Evolutionary conservation across 35 echinoderm and acorn worm species (phyloP), one percentile per base, ranked within the genome.

Genomic region (Apostichopus japonicus): DNA sequence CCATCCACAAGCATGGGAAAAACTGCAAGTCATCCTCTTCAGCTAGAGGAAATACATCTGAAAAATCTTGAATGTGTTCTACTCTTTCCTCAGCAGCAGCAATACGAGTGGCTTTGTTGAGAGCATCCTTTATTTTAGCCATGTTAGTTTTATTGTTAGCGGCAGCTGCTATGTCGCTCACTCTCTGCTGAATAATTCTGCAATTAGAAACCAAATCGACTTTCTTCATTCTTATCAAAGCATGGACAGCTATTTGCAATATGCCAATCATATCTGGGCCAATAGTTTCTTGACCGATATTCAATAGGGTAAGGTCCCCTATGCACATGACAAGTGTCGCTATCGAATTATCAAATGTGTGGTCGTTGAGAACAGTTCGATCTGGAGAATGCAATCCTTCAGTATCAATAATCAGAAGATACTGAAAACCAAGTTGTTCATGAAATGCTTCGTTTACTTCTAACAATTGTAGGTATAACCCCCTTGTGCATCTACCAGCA

Each of bases 1-100:
- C 89, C 55, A 55, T 77, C 89, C 89, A 91, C 0, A 91, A 72
- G 44, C 89, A 78, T 78, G 89, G 89, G 56, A 91, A n/a, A 79
- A 53, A 90, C 53, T 91, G 72, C n/a, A 91, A 78, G 56, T 91
- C 53, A 4, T 91, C 89, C 6, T 78, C 65, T 88, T 88, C 59
- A 6, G 24, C 57, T 2, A 88, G 54, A 11, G 58, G 58, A 71
- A 88, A 72, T 63, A 88, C 13, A 70, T 88, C 86, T 6, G 59
- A 25, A 88, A 88, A 88, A 7, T 73, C 62, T 25, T 71, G 56
- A 21, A 88, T 88, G 22, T 61, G 11, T 0, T 14, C 16, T 8
- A 88, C 61, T n/a, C 27, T 65, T 24, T 88, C 89, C 51, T 88
- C 65, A 9, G 8, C 14, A 10, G 58, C 86, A 14, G 80, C 80